Base-by-base conservation (phyloP, 2,797 vertebrate species). In the Lates japonicus region DNA sequence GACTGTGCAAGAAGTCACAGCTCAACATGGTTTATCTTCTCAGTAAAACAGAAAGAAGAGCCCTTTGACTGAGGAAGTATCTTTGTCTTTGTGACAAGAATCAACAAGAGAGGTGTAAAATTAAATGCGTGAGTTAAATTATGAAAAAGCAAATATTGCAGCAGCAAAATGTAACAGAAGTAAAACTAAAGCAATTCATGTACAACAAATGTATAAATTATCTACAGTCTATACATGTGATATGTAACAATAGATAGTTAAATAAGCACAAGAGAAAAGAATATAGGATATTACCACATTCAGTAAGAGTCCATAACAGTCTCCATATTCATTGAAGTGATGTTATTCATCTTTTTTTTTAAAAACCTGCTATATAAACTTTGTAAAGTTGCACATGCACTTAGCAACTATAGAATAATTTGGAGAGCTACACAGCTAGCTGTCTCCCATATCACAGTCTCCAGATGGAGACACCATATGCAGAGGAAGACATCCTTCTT, bases 381-480 rank as follows among this genome's bases (percentile, higher is more conserved):
- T 25, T 70, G 60, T 59, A 62, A 81, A 70, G 54, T n/a, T 76
- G 58, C 69, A 72, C 58, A 68, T 75, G 58, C 69, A 80, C 29
- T 55, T 61, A 70, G 57, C 14, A 73, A 73, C 68, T 63, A 59
- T 41, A 31, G 60, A 59, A 14, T 57, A 19, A 64, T 71, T 82
- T 59, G 57, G 60, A 49, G 13, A 63, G 65, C 75, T 52, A n/a
- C 70, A 81, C 35, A 76, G 79, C 79, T 78, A 78, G 81, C 69
- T 85, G 75, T 85, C 85, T 81, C 52, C 49, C 68, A 58, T 76
- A 54, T 81, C 44, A 78, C 46, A 66, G 41, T 62, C 64, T 78
- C 83, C 81, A 87, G 85, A 90, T 86, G 81, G 85, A 87, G 78
- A 65, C 76, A 49, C 81, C 76, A 80, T 84, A 86, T 84, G 79